Percentiles rank a stretch among this genome's conserved stretches.
phyloP scores from a whole-genome alignment of 2,888 invertebrate species.

The Hofmannophila pseudospretella region DNA sequence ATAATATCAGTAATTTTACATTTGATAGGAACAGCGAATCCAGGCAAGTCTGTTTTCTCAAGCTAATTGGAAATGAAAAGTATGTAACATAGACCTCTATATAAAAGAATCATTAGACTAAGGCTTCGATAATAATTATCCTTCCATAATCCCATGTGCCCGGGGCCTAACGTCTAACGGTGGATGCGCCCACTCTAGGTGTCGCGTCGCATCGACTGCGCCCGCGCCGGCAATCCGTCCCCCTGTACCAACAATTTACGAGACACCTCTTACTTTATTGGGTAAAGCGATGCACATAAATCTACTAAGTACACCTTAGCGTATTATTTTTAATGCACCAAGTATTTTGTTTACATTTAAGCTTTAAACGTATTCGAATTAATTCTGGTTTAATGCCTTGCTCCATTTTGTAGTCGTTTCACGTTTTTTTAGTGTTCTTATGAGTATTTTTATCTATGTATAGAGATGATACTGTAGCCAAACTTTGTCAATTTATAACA shows the following conservation, averaged over 20 bases:
- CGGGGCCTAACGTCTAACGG: conserved; percentile 48
- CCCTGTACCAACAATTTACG: conserved; percentile 60
- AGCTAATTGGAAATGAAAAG: too few species aligned
- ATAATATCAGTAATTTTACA: too few species aligned
- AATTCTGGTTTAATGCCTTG: conserved; percentile 1
- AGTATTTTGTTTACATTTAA: neutral
- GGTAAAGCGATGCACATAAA: conserved; percentile 68
- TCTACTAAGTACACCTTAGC: conserved; percentile 34
- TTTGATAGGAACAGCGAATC: too few species aligned
- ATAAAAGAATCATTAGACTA: too few species aligned
- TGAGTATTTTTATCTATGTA: too few species aligned
- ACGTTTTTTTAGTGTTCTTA: conserved; percentile 1
- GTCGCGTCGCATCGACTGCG: conserved; percentile 43
- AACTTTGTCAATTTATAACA: too few species aligned
- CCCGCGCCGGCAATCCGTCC: conserved; percentile 48
- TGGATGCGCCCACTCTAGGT: conserved; percentile 68
- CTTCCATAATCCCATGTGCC: conserved; percentile 25
- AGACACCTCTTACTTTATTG: conserved; percentile 70
- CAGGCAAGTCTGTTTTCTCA: too few species aligned
- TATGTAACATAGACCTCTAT: too few species aligned
- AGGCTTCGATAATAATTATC: too few species aligned
- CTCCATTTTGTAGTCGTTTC: conserved; percentile 3
- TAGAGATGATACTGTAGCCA: too few species aligned
- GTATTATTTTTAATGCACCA: conserved; percentile 9
- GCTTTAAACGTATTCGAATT: neutral